A percentile compares a stretch with the other conserved stretches of the same genome.
phyloP scores from a whole-genome alignment of 2,113 vertebrate genomes.

The Nothocercus julius region DNA sequence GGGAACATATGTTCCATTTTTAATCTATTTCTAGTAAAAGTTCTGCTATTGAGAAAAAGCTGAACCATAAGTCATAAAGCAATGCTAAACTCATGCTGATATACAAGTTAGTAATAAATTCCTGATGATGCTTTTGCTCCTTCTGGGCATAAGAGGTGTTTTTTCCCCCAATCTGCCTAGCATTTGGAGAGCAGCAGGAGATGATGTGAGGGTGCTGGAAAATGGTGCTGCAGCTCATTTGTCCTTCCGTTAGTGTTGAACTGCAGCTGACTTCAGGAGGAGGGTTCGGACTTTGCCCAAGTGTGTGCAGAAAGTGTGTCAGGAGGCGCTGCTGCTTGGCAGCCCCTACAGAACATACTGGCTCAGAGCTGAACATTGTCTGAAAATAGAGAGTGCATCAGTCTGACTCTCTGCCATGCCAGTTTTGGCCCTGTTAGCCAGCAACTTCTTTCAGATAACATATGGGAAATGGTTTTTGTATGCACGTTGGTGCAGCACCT shows the following conservation, averaged over 20 bases:
- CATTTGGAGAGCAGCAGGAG: neutral
- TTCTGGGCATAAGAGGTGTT: neutral
- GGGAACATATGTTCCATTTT: neutral
- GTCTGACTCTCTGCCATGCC: slow-evolving; percentile 24
- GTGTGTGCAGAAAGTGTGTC: neutral
- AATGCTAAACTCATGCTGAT: neutral
- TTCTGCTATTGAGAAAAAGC: neutral
- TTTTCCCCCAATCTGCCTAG: neutral
- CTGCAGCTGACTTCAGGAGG: neutral
- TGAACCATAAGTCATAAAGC: neutral
- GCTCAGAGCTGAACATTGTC: slow-evolving; percentile 45
- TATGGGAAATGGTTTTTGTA: neutral
- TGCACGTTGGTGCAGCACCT: neutral
- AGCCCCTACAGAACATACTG: slow-evolving; percentile 11
- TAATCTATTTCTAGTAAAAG: neutral
- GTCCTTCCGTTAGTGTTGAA: neutral
- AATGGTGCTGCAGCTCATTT: neutral
- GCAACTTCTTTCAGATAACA: neutral
- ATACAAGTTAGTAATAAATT: neutral
- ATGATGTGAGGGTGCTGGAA: neutral
- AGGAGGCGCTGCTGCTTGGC: slow-evolving; percentile 15
- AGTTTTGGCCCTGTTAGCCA: slow-evolving; percentile 37
- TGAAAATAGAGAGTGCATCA: slow-evolving; percentile 52
- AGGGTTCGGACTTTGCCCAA: neutral
- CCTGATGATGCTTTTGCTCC: neutral